Base-by-base conservation (phyloP, 2,888 invertebrate genomes). In the Meganola albula region DNA sequence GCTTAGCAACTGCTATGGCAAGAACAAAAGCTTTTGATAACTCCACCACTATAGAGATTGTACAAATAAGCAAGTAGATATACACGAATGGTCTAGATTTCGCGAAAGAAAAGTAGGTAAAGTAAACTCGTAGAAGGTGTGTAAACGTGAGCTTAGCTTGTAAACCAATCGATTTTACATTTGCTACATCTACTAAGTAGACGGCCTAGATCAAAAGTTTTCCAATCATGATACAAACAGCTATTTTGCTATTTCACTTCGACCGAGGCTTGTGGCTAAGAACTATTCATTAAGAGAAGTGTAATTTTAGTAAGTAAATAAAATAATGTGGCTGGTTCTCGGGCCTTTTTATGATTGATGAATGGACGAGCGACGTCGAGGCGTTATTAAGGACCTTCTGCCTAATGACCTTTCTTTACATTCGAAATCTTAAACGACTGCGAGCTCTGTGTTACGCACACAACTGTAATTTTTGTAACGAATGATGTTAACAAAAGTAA, bases 181-280 rank as follows among this genome's bases (percentile, higher is more conserved):
- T 60, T 57, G 48, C 47, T 23, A 24, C 14, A 22, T 20, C 23
- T 11, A 26, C 12, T 25, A 48, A 50, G 37, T 48, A 49, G 49
- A 34, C 48, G 60, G 55, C 58, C 62, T 63, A 66, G 61, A 65
- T 66, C 52, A 55, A 65, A 33, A 42, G 46, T 68, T 62, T 59
- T 53, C 55, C 57, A 62, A 68, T 69, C 62, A 63, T 47, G 56
- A 55, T 61, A 60, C 47, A 46, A 43, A 38, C 47, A 48, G 42
- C 35, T 47, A 49, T 55, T 50, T 34, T 48, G 47, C 38, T 51
- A 36, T 47, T 55, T 54, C 46, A n/a, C n/a, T n/a, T n/a, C n/a
- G n/a, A n/a, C n/a, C n/a, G n/a, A n/a, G n/a, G n/a, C n/a, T n/a
- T n/a, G n/a, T n/a, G n/a, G n/a, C n/a, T n/a, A n/a, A n/a, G n/a